Evolutionary conservation across 92 coral and sea anemone species (phyloP).

Genomic region (Phenganax stokvisi): DNA sequence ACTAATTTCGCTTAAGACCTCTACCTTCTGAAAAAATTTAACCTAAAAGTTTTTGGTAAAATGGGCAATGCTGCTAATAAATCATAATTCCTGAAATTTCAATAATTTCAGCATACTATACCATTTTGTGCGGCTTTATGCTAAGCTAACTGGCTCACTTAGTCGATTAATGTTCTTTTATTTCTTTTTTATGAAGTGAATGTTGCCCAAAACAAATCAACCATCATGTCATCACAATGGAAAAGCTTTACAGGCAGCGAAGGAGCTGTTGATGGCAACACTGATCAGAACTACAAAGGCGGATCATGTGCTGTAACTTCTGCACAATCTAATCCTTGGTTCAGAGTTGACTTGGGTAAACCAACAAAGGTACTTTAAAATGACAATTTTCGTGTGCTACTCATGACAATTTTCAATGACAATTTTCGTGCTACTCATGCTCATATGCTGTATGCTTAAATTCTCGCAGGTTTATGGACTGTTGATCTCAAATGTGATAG

Average conservation of each 20-base stretch:
- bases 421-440: too few species aligned
- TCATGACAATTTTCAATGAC: not conserved
- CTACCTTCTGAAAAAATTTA: not conserved
- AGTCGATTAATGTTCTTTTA: not conserved
- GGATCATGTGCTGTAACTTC: conserved; percentile 7
- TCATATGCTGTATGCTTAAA: not conserved
- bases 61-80: too few species aligned
- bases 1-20: not conserved
- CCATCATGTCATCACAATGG: not conserved
- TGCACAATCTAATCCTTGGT: not conserved
- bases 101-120: too few species aligned
- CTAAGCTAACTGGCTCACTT: not conserved
- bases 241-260: not conserved
- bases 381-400: not conserved
- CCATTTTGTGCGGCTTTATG: too few species aligned
- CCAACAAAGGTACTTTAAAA: not conserved
- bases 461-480: conserved; percentile 8
- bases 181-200: not conserved
- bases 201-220: conserved; percentile 6
- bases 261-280: conserved; percentile 19
- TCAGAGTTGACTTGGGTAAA: not conserved
- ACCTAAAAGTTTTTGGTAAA: too few species aligned
- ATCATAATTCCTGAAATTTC: too few species aligned
- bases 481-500: conserved; percentile 9
- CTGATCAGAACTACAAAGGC: not conserved